Evolutionary conservation across 2,797 vertebrate genomes (phyloP).

Genomic region (Hemitrygon akajei): DNA sequence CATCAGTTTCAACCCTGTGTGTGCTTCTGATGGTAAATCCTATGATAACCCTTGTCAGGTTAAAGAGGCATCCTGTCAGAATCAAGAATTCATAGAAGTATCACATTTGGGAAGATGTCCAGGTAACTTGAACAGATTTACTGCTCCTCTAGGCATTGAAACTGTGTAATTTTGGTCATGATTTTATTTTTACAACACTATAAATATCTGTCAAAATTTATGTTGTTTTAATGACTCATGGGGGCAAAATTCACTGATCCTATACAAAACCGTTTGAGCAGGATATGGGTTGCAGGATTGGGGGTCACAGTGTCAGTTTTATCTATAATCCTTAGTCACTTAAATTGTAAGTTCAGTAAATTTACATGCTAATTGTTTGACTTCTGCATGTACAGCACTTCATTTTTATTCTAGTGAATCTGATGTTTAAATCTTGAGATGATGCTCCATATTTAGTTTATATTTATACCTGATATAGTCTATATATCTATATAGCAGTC

Average conservation of each 20-base stretch:
- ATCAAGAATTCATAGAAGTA: conserved; percentile 98
- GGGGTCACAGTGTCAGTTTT: neutral
- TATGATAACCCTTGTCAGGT: conserved; percentile 99
- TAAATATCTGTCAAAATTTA: conserved; percentile 21
- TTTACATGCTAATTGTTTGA: neutral
- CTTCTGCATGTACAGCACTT: too few relatives aligned
- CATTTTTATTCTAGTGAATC: neutral
- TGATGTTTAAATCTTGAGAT: neutral
- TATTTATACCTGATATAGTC: neutral
- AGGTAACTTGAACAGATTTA: conserved; percentile 62
- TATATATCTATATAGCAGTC: neutral
- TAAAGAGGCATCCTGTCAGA: conserved; percentile 98
- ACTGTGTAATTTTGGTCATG: neutral
- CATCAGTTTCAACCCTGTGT: conserved; percentile 98
- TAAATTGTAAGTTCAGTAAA: neutral
- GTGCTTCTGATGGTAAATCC: conserved; percentile 94
- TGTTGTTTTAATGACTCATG: neutral
- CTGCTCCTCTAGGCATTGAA: neutral
- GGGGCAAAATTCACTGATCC: conserved; percentile 14
- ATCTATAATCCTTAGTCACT: neutral
- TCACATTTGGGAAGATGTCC: conserved; percentile 97
- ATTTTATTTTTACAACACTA: neutral
- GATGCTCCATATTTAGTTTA: neutral
- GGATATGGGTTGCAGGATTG: neutral
- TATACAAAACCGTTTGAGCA: neutral